Conservation (phyloP, 2,797 vertebrate genomes). For the Ceryle rudis region DNA sequence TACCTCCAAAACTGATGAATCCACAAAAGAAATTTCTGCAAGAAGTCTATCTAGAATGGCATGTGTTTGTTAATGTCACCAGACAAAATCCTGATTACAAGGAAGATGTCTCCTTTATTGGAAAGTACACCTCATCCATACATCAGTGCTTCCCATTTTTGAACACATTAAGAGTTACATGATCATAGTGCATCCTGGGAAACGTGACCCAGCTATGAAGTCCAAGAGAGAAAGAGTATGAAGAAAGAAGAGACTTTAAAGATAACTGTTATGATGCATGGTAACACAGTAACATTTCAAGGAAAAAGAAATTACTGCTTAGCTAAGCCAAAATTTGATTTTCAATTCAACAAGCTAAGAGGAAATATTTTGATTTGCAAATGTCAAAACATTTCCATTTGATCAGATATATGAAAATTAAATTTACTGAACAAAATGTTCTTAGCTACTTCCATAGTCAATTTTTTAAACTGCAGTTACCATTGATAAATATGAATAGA, state of each 20-base stretch:
- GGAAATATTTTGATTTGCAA: conserved; percentile 12
- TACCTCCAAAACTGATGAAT: not conserved
- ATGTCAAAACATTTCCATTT: conserved; percentile 48
- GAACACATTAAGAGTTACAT: not conserved
- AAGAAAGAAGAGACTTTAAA: conserved; percentile 3
- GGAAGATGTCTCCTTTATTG: not conserved
- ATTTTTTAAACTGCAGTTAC: not conserved
- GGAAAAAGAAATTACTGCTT: not conserved
- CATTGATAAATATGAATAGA: not conserved
- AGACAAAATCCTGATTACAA: not conserved
- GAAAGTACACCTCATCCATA: rapidly evolving
- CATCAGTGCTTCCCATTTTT: not conserved
- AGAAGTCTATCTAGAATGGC: not conserved
- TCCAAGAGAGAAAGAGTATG: not conserved
- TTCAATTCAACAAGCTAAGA: not conserved
- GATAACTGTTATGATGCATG: not conserved
- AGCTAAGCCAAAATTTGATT: conserved; percentile 17
- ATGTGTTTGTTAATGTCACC: not conserved
- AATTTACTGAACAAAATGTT: conserved; percentile 25
- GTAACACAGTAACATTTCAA: not conserved
- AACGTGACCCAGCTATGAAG: not conserved
- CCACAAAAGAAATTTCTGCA: not conserved
- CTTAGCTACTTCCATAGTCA: not conserved
- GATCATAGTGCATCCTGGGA: not conserved
- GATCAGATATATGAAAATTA: conserved; percentile 37